Evolutionary conservation across 1,140 invertebrate genomes (phyloP).

Genomic region (Cecropterus lyciades): DNA sequence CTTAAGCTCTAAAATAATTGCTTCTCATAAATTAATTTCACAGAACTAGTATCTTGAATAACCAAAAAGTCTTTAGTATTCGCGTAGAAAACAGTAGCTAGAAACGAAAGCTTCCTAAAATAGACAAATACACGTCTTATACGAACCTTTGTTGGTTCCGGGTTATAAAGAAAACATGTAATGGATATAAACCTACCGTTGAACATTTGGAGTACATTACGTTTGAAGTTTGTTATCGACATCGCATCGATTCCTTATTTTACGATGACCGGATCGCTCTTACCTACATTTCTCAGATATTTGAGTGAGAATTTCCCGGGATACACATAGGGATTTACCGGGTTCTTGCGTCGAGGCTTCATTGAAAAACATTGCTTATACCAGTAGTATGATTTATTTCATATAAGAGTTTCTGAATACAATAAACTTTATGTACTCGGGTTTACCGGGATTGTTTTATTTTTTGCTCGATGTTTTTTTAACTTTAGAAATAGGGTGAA

Average conservation of each 20-base stretch:
- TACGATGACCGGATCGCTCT: constrained; percentile 18
- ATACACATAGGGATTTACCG: constrained; percentile 25
- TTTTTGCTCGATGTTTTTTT: not conserved
- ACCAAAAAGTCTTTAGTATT: too few species aligned
- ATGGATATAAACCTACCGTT: constrained; percentile 18
- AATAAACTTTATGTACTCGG: not conserved
- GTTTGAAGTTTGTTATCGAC: constrained; percentile 33
- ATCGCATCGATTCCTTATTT: constrained; percentile 25
- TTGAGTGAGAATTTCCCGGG: constrained; percentile 27
- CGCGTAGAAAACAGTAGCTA: too few species aligned
- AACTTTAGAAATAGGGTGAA: too few species aligned
- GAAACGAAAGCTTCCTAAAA: too few species aligned
- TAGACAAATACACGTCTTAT: not conserved
- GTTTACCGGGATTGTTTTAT: constrained; percentile 2
- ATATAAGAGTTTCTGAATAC: constrained; percentile 29
- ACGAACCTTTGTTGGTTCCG: not conserved
- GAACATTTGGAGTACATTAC: constrained; percentile 16
- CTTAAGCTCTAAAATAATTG: too few species aligned
- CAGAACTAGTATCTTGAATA: too few species aligned
- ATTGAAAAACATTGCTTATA: constrained; percentile 31
- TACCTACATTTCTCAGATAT: constrained; percentile 24
- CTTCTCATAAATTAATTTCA: too few species aligned
- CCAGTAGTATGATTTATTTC: constrained; percentile 22
- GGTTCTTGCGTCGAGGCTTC: constrained; percentile 14
- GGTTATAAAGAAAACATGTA: constrained; percentile 17